These are phyloP conservation scores for Stenolophus ochropezus DNA, from an alignment of 2,888 invertebrate genomes.

Conservation along the genomic window DNA sequence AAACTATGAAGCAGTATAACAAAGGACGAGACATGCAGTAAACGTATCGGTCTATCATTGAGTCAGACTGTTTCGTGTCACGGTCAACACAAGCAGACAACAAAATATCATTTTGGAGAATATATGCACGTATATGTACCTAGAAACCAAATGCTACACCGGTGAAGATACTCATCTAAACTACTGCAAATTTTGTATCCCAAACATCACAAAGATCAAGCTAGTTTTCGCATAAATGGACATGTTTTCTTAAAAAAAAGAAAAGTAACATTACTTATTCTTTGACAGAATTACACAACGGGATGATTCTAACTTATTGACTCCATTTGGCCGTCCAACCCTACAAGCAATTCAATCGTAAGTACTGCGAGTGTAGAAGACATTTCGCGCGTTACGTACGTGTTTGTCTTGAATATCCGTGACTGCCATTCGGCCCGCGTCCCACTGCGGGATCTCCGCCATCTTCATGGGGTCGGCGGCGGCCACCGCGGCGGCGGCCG, in stretches of 20 bases:
- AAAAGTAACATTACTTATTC: slow-evolving; percentile 55
- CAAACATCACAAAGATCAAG: slow-evolving; percentile 71
- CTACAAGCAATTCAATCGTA: slow-evolving; percentile 68
- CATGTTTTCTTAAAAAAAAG: slow-evolving; percentile 60
- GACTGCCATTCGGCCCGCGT: slow-evolving; percentile 67
- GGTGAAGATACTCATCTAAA: slow-evolving; percentile 63
- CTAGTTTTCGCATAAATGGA: slow-evolving; percentile 70
- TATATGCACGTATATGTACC: slow-evolving; percentile 56
- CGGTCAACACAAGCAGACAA: slow-evolving; percentile 46
- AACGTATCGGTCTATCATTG: slow-evolving; percentile 59
- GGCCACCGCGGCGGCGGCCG: slow-evolving; percentile 63
- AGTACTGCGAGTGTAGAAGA: not conserved
- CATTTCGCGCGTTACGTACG: slow-evolving; percentile 66
- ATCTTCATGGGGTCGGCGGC: slow-evolving; percentile 68
- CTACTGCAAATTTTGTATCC: slow-evolving; percentile 70
- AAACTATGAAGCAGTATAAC: slow-evolving; percentile 72
- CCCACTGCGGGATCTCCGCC: slow-evolving; percentile 68
- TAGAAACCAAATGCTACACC: slow-evolving; percentile 64
- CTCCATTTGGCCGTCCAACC: slow-evolving; percentile 76
- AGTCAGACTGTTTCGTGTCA: slow-evolving; percentile 48
- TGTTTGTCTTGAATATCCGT: slow-evolving; percentile 72
- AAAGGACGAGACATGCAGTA: slow-evolving; percentile 70
- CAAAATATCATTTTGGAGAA: slow-evolving; percentile 43
- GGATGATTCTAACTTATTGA: slow-evolving; percentile 16
- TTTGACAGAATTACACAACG: slow-evolving; percentile 43